These are phyloP conservation scores for Laticauda laticaudata DNA, from an alignment of 2,113 vertebrate genomes.

Conservation along the genomic window DNA sequence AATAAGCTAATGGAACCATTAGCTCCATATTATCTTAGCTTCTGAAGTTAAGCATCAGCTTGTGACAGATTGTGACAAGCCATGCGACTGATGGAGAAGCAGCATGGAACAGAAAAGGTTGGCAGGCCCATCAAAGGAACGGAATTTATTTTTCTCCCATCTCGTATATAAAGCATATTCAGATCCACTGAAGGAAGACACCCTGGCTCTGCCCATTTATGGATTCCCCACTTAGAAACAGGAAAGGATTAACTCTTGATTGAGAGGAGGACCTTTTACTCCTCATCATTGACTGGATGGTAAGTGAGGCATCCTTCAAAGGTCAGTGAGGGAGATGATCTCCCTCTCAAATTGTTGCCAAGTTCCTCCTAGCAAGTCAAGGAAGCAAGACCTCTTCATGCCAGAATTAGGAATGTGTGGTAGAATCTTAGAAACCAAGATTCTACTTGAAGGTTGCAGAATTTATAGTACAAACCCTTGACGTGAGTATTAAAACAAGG, in stretches of 20 bases:
- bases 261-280: not conserved
- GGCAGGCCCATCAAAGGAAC: not conserved
- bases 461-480: not conserved
- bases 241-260: not conserved
- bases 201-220: not conserved
- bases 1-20: slow-evolving; percentile 23
- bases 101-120: not conserved
- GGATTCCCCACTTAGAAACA: not conserved
- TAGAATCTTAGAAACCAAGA: not conserved
- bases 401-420: not conserved
- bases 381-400: not conserved
- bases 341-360: not conserved
- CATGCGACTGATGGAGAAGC: not conserved
- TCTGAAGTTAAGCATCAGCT: slow-evolving; percentile 2
- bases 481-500: not conserved
- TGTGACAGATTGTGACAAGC: slow-evolving; percentile 17
- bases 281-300: not conserved
- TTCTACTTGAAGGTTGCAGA: not conserved
- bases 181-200: not conserved
- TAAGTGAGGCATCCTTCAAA: not conserved
- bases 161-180: not conserved
- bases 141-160: not conserved
- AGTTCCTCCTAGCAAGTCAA: not conserved
- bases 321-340: not conserved
- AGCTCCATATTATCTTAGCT: not conserved